A percentile compares a stretch with the other conserved stretches of the same genome.
Conservation (phyloP, 2,797 vertebrate genomes). For the Halcyon smyrnensis region DNA sequence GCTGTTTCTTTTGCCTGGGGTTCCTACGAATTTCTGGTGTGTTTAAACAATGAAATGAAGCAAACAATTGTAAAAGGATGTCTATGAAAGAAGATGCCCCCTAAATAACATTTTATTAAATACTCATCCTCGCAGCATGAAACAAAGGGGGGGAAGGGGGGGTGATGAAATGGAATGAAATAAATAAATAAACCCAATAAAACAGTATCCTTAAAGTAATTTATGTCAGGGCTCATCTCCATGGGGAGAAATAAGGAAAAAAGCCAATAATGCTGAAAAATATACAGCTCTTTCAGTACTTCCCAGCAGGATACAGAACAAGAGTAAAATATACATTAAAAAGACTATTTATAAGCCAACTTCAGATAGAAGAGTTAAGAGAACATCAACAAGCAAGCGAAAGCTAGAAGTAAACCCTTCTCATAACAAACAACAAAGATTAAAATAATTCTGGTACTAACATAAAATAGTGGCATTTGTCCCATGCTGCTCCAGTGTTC, state of each 20-base stretch:
- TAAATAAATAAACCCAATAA: neutral
- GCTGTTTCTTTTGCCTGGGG: neutral
- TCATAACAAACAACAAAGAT: neutral
- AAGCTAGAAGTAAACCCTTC: conserved; percentile 4
- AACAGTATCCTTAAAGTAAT: conserved; percentile 29
- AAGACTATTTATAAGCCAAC: conserved; percentile 9
- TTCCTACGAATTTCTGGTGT: neutral
- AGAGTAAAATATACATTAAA: conserved; percentile 42
- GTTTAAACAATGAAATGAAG: neutral
- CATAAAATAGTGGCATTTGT: neutral
- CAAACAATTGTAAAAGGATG: neutral
- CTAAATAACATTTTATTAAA: conserved; percentile 39
- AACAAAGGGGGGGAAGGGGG: neutral
- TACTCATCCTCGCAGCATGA: neutral
- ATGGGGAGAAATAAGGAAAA: conserved; percentile 44
- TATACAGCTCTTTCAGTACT: conserved; percentile 10
- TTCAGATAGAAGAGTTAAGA: neutral
- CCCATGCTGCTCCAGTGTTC: neutral
- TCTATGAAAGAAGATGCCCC: neutral
- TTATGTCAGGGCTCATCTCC: conserved; percentile 37
- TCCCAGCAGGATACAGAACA: conserved; percentile 22
- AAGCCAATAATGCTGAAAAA: conserved; percentile 46
- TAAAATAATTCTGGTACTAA: neutral
- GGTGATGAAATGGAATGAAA: neutral
- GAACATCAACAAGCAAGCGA: neutral